phyloP scores from a whole-genome alignment of 2,888 invertebrate genomes.

The Ptilodon capucinus region DNA sequence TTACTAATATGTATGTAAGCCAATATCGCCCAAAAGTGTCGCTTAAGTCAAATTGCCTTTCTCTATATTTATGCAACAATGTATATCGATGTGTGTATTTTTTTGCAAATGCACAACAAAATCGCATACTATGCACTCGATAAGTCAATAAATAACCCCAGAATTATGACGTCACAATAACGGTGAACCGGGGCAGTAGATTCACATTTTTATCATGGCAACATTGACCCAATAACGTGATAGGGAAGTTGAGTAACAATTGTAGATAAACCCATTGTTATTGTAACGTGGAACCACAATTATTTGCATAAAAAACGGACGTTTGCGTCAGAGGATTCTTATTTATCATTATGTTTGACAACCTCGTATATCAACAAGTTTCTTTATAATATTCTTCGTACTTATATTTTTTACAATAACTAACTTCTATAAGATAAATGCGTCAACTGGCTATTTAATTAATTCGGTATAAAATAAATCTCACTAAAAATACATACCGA shows the following conservation, averaged over 20 bases:
- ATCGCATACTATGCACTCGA: neutral
- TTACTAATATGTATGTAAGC: too few relatives aligned
- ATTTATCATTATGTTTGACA: neutral
- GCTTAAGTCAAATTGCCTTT: too few relatives aligned
- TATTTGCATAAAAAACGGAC: neutral
- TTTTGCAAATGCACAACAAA: neutral
- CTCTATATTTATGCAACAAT: too few relatives aligned
- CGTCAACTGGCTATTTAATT: too few relatives aligned
- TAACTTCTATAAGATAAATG: too few relatives aligned
- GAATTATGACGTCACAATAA: neutral
- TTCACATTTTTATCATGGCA: constrained; percentile 19
- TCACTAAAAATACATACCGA: too few relatives aligned
- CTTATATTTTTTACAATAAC: too few relatives aligned
- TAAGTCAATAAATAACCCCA: neutral
- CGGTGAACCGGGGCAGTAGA: neutral
- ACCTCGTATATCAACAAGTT: too few relatives aligned
- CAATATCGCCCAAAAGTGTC: too few relatives aligned
- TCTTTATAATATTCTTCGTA: too few relatives aligned
- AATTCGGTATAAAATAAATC: too few relatives aligned
- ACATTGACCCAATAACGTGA: constrained; percentile 44
- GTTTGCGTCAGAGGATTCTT: neutral
- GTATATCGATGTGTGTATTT: too few relatives aligned
- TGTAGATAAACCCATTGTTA: constrained; percentile 27
- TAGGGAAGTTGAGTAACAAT: constrained; percentile 33
- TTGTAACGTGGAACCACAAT: constrained; percentile 17